Base-by-base conservation (phyloP, 1,140 invertebrate genomes). In the Plutomurus gul region DNA sequence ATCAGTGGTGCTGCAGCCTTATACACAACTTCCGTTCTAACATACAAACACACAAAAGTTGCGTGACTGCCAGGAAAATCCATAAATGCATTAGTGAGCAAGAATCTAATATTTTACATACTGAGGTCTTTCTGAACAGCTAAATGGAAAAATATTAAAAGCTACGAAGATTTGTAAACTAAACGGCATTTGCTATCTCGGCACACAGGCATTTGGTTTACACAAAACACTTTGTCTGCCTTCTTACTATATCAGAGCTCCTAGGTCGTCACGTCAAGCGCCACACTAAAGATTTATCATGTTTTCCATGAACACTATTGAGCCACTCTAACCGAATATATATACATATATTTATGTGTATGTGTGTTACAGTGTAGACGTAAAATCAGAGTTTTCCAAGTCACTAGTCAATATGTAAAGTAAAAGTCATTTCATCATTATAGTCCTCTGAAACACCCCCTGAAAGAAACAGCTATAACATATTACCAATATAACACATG, bases 41-140 rank as follows among this genome's bases (percentile, higher is more conserved):
- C n/a, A 33, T 36, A 30, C 36, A n/a, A n/a, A n/a, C n/a, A n/a
- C n/a, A n/a, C n/a, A n/a, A n/a, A n/a, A n/a, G 56, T 65, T 65
- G 56, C 56, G 56, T 65, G 56, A 33, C 27, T 33, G 56, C 56
- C 13, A 65, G 56, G n/a, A 65, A 65, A 65, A 65, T 65, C 56
- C 56, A 65, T 65, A 65, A 65, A 65, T 65, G 56, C 56, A 65
- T 65, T 65, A 65, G 56, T 30, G 27, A 65, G 56, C 30, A 10
- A n/a, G 27, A 30, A 65, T 27, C 56, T 33, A 65, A 65, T 65
- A 65, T 65, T 65, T 33, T 33, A 16, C n/a, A 30, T 65, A 27
- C 56, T 65, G 16, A 16, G 56, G 27, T 33, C 56, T n/a, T 65
- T 65, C 27, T 36, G 25, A 65, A 65, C 36, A 65, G 56, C 56